Evolutionary conservation across 1,140 invertebrate species (phyloP), one percentile per base, ranked within the genome.

Genomic region (Trichoplusia ni): DNA sequence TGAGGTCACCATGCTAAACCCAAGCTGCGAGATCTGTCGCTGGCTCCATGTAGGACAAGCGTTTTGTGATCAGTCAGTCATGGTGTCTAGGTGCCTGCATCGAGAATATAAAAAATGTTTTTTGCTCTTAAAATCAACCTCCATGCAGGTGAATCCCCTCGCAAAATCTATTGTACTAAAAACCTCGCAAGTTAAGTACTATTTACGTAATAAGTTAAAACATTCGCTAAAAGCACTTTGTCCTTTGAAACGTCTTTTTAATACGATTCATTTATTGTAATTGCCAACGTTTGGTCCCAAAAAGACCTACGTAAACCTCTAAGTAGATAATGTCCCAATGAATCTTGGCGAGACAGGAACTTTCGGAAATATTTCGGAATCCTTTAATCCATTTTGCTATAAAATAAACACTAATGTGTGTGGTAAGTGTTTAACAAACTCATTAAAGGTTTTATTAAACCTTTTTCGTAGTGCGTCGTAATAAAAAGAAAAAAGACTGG

Each of bases 321-420:
- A 56, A 56, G 51, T 40, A 40, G 51, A 56, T 56, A 56, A 56
- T 56, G 40, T 56, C 35, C 35, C 7, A 40, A 56, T 56, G 35
- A 56, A 56, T 56, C 51, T 56, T 27, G 19, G 14, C 51, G 35
- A 27, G 35, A 27, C 51, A 38, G 51, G 38, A 56, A 56, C 51
- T 31, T 25, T 23, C 40, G 51, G 51, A 27, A 27, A 56, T 51
- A 51, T 56, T 40, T 35, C 25, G 21, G 40, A 35, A 56, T 38
- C 51, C 51, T 56, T 25, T 56, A 56, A 56, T 56, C 35, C 35
- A 4, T 16, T 14, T 16, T 21, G 21, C 51, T 18, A 56, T 56
- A 56, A 56, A 38, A 40, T 14, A 40, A n/a, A 23, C 16, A 25
- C 13, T 6, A 38, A 56, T 35, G 21, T 40, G 25, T 40, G 21